Evolutionary conservation across 2,888 invertebrate species (phyloP).

Genomic region (Bruchidius siliquastri): DNA sequence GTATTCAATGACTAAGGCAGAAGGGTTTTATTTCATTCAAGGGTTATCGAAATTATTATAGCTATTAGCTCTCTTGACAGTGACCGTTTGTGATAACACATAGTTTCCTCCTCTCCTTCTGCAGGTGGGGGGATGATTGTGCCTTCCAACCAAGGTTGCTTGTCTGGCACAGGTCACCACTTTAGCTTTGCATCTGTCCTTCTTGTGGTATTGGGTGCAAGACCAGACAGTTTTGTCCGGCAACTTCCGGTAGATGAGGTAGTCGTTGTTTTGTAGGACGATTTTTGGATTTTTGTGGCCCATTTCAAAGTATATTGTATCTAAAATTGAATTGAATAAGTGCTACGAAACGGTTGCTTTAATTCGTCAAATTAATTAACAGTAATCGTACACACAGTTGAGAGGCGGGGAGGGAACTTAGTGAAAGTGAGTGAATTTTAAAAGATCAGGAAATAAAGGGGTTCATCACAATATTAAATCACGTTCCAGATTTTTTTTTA

Average conservation of each 20-base stretch:
- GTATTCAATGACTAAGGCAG: not conserved
- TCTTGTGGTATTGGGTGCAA: constrained; percentile 23
- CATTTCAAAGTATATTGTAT: constrained; percentile 24
- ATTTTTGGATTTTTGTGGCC: constrained; percentile 29
- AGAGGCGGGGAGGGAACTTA: too few species aligned
- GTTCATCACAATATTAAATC: too few species aligned
- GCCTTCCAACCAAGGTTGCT: constrained; percentile 19
- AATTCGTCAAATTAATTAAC: too few species aligned
- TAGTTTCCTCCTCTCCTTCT: not conserved
- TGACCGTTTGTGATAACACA: constrained; percentile 8
- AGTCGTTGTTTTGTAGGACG: constrained; percentile 24
- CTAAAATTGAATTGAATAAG: constrained; percentile 13
- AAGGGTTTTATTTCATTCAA: not conserved
- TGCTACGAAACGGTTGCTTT: too few species aligned
- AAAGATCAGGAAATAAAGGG: too few species aligned
- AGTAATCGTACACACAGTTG: too few species aligned
- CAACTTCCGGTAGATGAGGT: constrained; percentile 22
- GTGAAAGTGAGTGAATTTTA: too few species aligned
- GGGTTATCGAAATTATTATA: not conserved
- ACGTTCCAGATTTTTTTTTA: too few species aligned
- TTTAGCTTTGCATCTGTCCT: constrained; percentile 23
- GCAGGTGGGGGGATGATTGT: constrained; percentile 21
- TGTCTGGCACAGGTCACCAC: constrained; percentile 21
- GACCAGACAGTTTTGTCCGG: constrained; percentile 25
- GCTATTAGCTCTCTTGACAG: constrained; percentile 4